A percentile compares a stretch with the other conserved stretches of the same genome.
phyloP scores from a whole-genome alignment of 2,797 vertebrate species.

The Parauchenoglanis ngamensis region DNA sequence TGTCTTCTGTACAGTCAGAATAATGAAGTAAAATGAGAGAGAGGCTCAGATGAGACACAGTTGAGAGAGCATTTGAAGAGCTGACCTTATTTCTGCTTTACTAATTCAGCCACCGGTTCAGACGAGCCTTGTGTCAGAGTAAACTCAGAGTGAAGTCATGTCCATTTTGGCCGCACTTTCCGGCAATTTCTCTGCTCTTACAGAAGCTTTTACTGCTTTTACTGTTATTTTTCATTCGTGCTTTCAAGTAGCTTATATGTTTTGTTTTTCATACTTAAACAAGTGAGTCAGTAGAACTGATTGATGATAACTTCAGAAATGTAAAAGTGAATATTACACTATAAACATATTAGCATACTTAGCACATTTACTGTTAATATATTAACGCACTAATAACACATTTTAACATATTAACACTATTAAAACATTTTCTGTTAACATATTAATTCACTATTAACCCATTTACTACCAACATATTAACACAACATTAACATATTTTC shows the following conservation, averaged over 20 bases:
- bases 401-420: background rate
- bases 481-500: background rate
- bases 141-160: conserved; percentile 4
- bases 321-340: background rate
- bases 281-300: background rate
- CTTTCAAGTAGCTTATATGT: conserved; percentile 10
- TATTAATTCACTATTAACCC: background rate
- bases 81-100: conserved; percentile 55
- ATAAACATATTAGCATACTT: background rate
- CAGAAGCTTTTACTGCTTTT: conserved; percentile 19
- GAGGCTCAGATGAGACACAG: conserved; percentile 50
- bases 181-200: background rate
- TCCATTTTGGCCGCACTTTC: conserved; percentile 16
- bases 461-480: no score
- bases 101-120: conserved; percentile 60
- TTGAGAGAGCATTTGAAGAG: conserved; percentile 66
- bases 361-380: background rate
- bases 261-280: background rate
- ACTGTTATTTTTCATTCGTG: conserved; percentile 19
- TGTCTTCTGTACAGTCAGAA: conserved; percentile 45
- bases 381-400: background rate
- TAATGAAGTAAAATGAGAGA: conserved; percentile 59
- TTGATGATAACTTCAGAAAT: background rate
- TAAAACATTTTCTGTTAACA: background rate
- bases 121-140: conserved; percentile 39